Evolutionary conservation across 2,797 vertebrate species (phyloP).

Genomic region (Eremophila alpestris): DNA sequence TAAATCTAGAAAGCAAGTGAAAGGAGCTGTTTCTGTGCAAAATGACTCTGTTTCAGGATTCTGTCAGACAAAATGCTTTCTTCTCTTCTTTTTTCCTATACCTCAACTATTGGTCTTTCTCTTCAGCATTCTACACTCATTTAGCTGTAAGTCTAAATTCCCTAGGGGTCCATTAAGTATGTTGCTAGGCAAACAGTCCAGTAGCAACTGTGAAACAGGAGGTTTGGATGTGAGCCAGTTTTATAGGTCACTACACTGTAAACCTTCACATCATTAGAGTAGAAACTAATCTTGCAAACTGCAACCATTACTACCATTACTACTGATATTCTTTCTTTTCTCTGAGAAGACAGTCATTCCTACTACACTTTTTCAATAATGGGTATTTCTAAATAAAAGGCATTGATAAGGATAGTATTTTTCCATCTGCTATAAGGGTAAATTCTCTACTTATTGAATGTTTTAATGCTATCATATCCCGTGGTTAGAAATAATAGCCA

Average conservation of each 20-base stretch:
- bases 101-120: conserved; percentile 33
- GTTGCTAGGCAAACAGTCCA: conserved; percentile 70
- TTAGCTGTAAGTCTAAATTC: conserved; percentile 60
- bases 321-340: not conserved
- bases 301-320: not conserved
- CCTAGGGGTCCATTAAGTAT: conserved; percentile 45
- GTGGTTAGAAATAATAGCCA: not conserved
- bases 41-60: not conserved
- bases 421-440: not conserved
- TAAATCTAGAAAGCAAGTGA: not conserved
- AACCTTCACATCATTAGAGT: conserved; percentile 51
- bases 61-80: not conserved
- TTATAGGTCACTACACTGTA: conserved; percentile 61
- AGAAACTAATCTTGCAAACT: conserved; percentile 29
- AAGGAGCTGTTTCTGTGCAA: not conserved
- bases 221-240: conserved; percentile 54
- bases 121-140: conserved; percentile 58
- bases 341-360: conserved; percentile 14
- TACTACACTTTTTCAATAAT: not conserved
- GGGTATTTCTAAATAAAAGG: not conserved
- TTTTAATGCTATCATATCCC: not conserved
- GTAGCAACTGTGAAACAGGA: conserved; percentile 50
- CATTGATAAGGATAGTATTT: not conserved
- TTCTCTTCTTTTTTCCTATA: not conserved
- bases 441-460: not conserved